Base-by-base conservation (phyloP, 2,797 vertebrate genomes). In the Crypturellus tataupa region DNA sequence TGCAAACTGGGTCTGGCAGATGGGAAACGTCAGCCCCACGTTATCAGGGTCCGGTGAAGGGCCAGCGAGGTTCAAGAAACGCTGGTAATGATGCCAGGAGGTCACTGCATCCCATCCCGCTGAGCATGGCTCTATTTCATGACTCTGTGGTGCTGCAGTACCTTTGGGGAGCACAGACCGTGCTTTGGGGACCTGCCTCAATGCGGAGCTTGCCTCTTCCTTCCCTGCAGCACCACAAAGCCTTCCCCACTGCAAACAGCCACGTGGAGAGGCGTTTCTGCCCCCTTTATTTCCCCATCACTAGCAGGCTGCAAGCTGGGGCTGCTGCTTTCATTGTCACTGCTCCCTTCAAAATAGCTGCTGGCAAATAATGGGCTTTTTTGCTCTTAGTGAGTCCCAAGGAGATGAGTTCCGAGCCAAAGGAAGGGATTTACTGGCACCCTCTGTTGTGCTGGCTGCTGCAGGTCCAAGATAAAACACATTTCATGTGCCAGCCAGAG, bases 1-100 rank as follows among this genome's bases (percentile, higher is more conserved):
- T 72, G 37, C 62, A 75, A 18, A 20, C 64, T 29, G 40, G 39
- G 5, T 19, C 63, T 42, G 65, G 84, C 79, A 89, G 53, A 71
- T 63, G 79, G 33, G 86, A 85, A 51, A 42, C 65, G 79, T 55
- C 79, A 94, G 81, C 82, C 67, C 63, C 11, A 8, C 82, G 83
- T 42, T 40, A 86, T 77, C 68, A 76, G 80, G 46, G 79, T 49
- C 58, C 7, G 0, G 39, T 3, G 1, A 60, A 55, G 35, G 58
- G 46, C 56, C 1, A 1, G 53, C 1, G 31, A 68, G 69, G 42
- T 0, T 0, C 78, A 59, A 49, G 73, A 67, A 49, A 5, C 2
- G 33, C 51, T 58, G 31, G 69, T 24, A 24, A 4, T 0, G 17
- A 23, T 42, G 75, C 91, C 89, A 60, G 25, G 58, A 68, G 53